phyloP scores from a whole-genome alignment of 2,888 invertebrate genomes.

The Dolichomitus sp. region DNA sequence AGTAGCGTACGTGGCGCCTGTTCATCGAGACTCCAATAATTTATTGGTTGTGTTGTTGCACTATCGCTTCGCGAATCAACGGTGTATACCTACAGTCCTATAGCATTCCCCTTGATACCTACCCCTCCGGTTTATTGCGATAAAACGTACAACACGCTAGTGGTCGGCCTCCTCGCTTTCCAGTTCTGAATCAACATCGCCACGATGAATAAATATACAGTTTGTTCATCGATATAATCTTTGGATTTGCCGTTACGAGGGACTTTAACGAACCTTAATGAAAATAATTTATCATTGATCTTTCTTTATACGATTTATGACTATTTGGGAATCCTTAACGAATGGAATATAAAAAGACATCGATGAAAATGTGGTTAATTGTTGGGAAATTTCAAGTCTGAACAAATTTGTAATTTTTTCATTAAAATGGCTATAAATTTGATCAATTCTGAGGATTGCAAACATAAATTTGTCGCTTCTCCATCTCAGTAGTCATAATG shows the following conservation, averaged over 20 bases:
- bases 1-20: constrained; percentile 28
- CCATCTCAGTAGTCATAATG: no score
- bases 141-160: constrained; percentile 30
- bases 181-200: constrained; percentile 10
- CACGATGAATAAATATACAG: constrained; percentile 43
- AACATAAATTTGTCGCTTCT: no score
- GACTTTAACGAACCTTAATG: not conserved
- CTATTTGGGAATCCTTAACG: not conserved
- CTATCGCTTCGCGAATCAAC: constrained; percentile 36
- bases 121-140: constrained; percentile 31
- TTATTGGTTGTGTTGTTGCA: constrained; percentile 51
- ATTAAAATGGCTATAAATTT: no score
- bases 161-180: not conserved
- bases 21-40: constrained; percentile 56
- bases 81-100: constrained; percentile 15
- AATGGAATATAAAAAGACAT: not conserved
- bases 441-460: no score
- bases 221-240: constrained; percentile 35
- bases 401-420: no score
- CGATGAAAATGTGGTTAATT: not conserved
- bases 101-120: not conserved
- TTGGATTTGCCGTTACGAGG: constrained; percentile 4
- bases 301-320: not conserved
- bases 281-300: constrained; percentile 20
- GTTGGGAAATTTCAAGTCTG: no score